These are phyloP conservation scores for Hormiphora californensis DNA, from an alignment of 37 sponge, comb jelly and placozoan genomes.

Conservation along the genomic window DNA sequence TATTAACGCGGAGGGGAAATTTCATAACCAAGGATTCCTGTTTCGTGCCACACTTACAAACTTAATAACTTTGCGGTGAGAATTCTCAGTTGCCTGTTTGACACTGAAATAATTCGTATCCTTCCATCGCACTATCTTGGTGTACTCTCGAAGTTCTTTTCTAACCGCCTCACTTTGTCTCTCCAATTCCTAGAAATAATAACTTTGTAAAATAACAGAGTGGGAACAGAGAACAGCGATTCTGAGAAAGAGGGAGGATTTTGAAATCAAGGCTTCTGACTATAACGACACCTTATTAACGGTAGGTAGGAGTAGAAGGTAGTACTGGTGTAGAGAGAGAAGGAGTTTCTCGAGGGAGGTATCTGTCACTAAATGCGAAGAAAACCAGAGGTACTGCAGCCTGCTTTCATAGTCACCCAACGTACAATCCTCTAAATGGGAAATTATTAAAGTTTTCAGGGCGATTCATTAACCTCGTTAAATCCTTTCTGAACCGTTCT, in stretches of 20 bases:
- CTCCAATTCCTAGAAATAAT: background rate
- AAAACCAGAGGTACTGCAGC: background rate
- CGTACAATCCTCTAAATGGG: background rate
- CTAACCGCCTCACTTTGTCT: background rate
- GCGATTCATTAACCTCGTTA: no score
- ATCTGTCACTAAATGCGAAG: background rate
- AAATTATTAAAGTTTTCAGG: no score
- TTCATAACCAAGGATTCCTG: no score
- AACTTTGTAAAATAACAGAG: no score
- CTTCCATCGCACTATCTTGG: constrained; percentile 74
- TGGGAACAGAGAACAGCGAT: no score
- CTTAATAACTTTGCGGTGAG: constrained; percentile 64
- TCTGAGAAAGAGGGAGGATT: no score
- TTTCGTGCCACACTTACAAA: constrained; percentile 62
- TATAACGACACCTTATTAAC: background rate
- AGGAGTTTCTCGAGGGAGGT: background rate
- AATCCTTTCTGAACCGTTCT: no score
- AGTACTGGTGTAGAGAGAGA: background rate
- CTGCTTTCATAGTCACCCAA: background rate
- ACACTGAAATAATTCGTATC: constrained; percentile 88
- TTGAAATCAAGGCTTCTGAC: no score
- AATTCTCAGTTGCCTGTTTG: constrained; percentile 65
- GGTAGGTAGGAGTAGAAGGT: background rate
- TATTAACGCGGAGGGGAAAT: no score
- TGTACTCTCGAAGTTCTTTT: constrained; percentile 73